Conservation (phyloP, 2,888 invertebrate genomes). For the Drymonia ruficornis region DNA sequence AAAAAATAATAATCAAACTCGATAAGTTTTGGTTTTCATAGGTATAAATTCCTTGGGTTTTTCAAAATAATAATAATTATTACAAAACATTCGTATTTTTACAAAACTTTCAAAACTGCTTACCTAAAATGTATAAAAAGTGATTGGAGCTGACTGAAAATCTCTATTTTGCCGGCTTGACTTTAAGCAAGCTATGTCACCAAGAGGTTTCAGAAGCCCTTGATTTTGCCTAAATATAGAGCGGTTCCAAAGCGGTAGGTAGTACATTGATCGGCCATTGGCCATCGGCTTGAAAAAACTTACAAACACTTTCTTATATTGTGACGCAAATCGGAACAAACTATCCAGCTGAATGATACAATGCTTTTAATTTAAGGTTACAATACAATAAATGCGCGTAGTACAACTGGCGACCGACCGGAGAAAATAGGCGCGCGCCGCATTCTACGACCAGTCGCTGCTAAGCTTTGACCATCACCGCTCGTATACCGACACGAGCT, state of each 20-base stretch:
- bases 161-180: too few species aligned
- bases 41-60: too few species aligned
- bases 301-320: not conserved
- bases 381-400: conserved; percentile 16
- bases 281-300: not conserved
- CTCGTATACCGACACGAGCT: conserved; percentile 27
- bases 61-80: too few species aligned
- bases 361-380: conserved; percentile 18
- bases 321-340: not conserved
- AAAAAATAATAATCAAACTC: too few species aligned
- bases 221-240: not conserved
- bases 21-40: too few species aligned
- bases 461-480: conserved; percentile 31
- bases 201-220: too few species aligned
- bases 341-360: conserved; percentile 10
- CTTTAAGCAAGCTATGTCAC: too few species aligned
- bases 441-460: conserved; percentile 33
- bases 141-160: too few species aligned
- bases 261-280: not conserved
- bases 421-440: conserved; percentile 21
- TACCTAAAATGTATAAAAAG: too few species aligned
- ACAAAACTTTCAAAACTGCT: too few species aligned
- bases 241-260: too few species aligned
- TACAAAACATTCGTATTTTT: too few species aligned
- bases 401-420: conserved; percentile 10